Percentiles rank a stretch among this genome's conserved stretches.
Evolutionary conservation across 2,797 vertebrate genomes (phyloP).

Genomic region (Arrhamphus sclerolepis): DNA sequence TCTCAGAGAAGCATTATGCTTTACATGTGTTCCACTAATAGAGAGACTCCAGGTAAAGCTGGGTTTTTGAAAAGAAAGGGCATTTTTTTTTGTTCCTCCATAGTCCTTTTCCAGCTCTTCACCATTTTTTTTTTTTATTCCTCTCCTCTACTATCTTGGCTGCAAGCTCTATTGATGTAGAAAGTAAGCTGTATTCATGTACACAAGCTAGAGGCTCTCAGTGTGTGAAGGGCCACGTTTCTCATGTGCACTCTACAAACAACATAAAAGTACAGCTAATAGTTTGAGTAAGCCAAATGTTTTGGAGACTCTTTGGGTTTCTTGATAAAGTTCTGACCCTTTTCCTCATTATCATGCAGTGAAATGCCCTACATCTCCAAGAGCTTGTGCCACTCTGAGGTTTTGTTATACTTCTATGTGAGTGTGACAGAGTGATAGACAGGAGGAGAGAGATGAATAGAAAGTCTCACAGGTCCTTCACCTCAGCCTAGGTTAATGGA

Average conservation of each 20-base stretch:
- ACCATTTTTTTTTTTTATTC: slow-evolving; percentile 35
- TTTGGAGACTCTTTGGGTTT: slow-evolving; percentile 42
- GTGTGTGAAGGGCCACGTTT: slow-evolving; percentile 47
- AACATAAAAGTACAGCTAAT: slow-evolving; percentile 41
- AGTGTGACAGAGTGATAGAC: slow-evolving; percentile 34
- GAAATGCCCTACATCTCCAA: slow-evolving; percentile 16
- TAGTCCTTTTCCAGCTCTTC: slow-evolving; percentile 57
- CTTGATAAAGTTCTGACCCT: slow-evolving; percentile 53
- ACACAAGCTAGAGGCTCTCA: slow-evolving; percentile 52
- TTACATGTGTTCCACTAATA: slow-evolving; percentile 58
- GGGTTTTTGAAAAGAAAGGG: slow-evolving; percentile 53
- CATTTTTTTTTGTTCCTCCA: slow-evolving; percentile 57
- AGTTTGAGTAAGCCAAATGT: slow-evolving; percentile 49
- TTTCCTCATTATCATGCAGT: slow-evolving; percentile 20
- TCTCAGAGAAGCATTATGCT: slow-evolving; percentile 53
- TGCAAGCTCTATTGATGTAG: slow-evolving; percentile 46
- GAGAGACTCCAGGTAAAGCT: slow-evolving; percentile 49
- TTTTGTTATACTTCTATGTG: slow-evolving; percentile 37
- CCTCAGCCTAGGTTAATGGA: slow-evolving; percentile 80
- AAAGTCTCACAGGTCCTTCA: slow-evolving; percentile 74
- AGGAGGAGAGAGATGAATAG: slow-evolving; percentile 57
- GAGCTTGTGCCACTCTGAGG: slow-evolving; percentile 41
- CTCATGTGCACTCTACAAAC: slow-evolving; percentile 22
- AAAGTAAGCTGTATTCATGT: slow-evolving; percentile 37
- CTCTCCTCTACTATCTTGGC: slow-evolving; percentile 43